Evolutionary conservation across 2,888 invertebrate genomes (phyloP).

Genomic region (Tetropium fuscum): DNA sequence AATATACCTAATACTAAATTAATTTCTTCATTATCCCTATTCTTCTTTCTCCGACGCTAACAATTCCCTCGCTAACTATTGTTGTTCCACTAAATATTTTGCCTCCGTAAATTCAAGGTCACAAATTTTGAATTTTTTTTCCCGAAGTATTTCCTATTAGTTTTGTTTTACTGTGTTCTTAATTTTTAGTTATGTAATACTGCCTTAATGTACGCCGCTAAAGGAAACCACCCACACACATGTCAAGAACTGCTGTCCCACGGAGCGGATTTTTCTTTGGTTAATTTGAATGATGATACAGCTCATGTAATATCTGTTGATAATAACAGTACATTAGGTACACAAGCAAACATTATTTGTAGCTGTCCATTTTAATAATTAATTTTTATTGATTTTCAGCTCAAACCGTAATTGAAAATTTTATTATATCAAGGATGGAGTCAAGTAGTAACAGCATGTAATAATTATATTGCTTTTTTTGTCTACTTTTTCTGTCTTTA

Average conservation of each 20-base stretch:
- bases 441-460: no score
- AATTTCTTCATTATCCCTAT: no score
- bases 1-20: no score
- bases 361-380: slow-evolving; percentile 57
- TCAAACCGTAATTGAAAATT: slow-evolving; percentile 83
- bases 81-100: no score
- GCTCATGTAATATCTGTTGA: slow-evolving; percentile 85
- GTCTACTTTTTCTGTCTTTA: no score
- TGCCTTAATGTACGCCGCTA: slow-evolving; percentile 91
- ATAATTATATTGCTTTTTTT: no score
- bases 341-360: slow-evolving; percentile 2
- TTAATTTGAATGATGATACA: slow-evolving; percentile 86
- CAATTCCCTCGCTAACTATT: no score
- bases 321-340: slow-evolving; percentile 70
- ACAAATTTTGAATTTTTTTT: no score
- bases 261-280: slow-evolving; percentile 84
- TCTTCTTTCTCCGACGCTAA: no score
- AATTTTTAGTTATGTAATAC: slow-evolving; percentile 83
- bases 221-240: slow-evolving; percentile 90
- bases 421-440: slow-evolving; percentile 67
- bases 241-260: slow-evolving; percentile 85
- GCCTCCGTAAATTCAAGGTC: no score
- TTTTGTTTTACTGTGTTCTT: no score
- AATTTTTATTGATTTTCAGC: slow-evolving; percentile 63
- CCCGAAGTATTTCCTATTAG: no score